Evolutionary conservation across 2,888 invertebrate species (phyloP), one percentile per base, ranked within the genome.

Genomic region (Ormyrus labotus): DNA sequence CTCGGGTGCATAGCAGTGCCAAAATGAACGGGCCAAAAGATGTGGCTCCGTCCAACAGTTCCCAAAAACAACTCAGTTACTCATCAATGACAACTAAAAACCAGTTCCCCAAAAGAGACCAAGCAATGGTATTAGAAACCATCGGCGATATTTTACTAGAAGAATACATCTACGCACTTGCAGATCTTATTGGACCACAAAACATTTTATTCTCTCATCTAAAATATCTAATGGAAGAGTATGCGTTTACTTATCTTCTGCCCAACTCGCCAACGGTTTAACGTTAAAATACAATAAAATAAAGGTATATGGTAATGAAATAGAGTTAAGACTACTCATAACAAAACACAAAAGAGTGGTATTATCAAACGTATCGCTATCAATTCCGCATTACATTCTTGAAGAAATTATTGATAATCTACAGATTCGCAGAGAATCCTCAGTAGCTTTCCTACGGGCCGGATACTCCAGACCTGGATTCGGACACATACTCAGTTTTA

Each of bases 181-280:
- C 8, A 9, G 51, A 51, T 10, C 50, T 63, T 10, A 9, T 51
- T 1, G 6, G 6, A 11, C 13, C 50, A 6, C 8, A 13, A 9
- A 51, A 67, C 8, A 45, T 67, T 7, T 2, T 13, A 19, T 67
- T 67, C 10, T 67, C 10, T 50, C 51, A 8, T 51, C 65, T 1
- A 51, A 50, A 67, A 67, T 67, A 13, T 65, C 65, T 3, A 50
- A 65, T 51, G 51, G 65, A 5, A 65, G 65, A 65, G 34, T 65
- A 13, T 50, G 65, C 10, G 34, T 34, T 34, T 34, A 34, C 34
- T 34, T 34, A 34, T 34, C 34, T 34, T 2, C 34, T 2, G 34
- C 34, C 3, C 34, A 34, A 34, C 48, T 64, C 47, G 11, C 48
- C 9, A 64, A 48, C 0, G 34, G 1, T 9, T 61, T 34, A 34